Evolutionary conservation across 2,113 vertebrate species (phyloP).

Genomic region (Corydoras sp.): DNA sequence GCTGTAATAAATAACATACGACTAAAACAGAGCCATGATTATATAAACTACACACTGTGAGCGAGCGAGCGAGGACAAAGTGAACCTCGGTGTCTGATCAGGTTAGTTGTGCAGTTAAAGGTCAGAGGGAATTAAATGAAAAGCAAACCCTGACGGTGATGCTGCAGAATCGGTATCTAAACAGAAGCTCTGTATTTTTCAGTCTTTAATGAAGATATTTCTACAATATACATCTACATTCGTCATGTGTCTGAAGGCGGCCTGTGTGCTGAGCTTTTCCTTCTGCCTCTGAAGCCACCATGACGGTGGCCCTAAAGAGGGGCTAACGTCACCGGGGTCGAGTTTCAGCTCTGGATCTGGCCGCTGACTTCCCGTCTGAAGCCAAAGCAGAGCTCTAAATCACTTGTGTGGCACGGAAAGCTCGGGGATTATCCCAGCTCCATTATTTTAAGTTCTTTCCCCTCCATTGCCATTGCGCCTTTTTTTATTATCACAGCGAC

Average conservation of each 20-base stretch:
- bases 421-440: slow-evolving; percentile 18
- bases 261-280: not conserved
- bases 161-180: too few species aligned
- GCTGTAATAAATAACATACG: too few species aligned
- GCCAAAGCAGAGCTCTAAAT: slow-evolving; percentile 22
- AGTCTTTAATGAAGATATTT: too few species aligned
- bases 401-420: slow-evolving; percentile 16
- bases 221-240: not conserved
- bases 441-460: slow-evolving; percentile 28
- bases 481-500: slow-evolving; percentile 14
- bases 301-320: slow-evolving; percentile 2
- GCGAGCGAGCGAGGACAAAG: too few species aligned
- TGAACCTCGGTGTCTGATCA: too few species aligned
- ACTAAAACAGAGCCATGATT: too few species aligned
- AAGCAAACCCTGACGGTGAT: too few species aligned
- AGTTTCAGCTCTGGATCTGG: slow-evolving; percentile 16
- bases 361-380: slow-evolving; percentile 20
- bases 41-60: too few species aligned
- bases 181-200: too few species aligned
- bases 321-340: slow-evolving; percentile 29
- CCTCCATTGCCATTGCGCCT: slow-evolving; percentile 6
- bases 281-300: not conserved
- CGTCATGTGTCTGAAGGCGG: not conserved
- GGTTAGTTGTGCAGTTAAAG: too few species aligned
- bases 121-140: too few species aligned